These are phyloP conservation scores for Apoderus coryli DNA, from an alignment of 2,888 invertebrate genomes.

Conservation along the genomic window DNA sequence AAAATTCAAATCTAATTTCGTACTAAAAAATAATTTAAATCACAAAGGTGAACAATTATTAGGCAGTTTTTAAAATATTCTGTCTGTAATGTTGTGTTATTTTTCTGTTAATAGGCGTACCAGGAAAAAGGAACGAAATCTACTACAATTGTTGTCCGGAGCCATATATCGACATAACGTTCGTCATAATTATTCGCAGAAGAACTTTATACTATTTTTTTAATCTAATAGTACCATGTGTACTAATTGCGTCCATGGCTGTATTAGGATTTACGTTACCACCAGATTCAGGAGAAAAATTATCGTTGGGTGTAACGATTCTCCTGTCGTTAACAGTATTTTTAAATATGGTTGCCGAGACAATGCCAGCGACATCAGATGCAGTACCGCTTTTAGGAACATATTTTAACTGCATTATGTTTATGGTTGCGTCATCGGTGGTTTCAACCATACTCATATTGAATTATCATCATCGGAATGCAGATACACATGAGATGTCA, in stretches of 20 bases:
- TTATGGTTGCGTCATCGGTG: slow-evolving; percentile 97
- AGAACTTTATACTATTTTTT: slow-evolving; percentile 97
- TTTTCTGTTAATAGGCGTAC: slow-evolving; percentile 66
- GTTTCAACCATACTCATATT: slow-evolving; percentile 92
- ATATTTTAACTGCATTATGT: slow-evolving; percentile 99
- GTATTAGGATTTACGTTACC: slow-evolving; percentile 95
- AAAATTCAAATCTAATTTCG: too few species aligned
- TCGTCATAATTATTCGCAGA: slow-evolving; percentile 90
- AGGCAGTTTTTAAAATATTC: too few species aligned
- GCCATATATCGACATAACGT: slow-evolving; percentile 91
- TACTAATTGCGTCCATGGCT: slow-evolving; percentile 97
- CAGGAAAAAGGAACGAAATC: slow-evolving; percentile 80
- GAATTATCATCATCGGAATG: slow-evolving; percentile 93
- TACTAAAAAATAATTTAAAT: too few species aligned
- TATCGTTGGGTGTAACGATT: slow-evolving; percentile 94
- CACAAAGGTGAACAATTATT: too few species aligned
- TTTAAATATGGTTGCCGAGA: slow-evolving; percentile 96
- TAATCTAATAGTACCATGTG: slow-evolving; percentile 98
- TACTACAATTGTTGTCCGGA: slow-evolving; percentile 88
- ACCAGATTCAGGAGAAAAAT: slow-evolving; percentile 93
- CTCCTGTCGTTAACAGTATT: slow-evolving; percentile 95
- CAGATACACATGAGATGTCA: slow-evolving; percentile 94
- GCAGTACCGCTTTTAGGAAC: slow-evolving; percentile 85
- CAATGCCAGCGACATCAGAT: slow-evolving; percentile 95
- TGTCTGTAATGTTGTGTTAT: too few species aligned